phyloP scores from a whole-genome alignment of 2,888 invertebrate genomes.

The Seira ritae region DNA sequence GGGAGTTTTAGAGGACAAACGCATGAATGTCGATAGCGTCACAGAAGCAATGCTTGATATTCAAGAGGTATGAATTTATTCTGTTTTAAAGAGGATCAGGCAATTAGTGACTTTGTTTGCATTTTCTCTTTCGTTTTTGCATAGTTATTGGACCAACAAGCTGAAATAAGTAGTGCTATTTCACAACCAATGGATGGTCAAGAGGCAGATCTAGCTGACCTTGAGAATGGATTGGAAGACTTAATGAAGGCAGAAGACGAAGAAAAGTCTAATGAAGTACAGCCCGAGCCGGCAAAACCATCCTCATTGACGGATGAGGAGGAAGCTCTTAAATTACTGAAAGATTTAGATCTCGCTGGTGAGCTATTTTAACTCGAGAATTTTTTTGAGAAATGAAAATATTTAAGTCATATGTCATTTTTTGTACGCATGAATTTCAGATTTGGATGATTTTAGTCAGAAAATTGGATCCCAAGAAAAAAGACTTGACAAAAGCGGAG shows the following conservation, averaged over 20 bases:
- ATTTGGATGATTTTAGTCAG: constrained; percentile 23
- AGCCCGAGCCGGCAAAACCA: not conserved
- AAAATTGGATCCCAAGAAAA: not conserved
- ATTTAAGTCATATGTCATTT: no score
- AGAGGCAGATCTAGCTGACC: constrained; percentile 56
- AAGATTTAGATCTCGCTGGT: constrained; percentile 51
- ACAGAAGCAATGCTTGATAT: constrained; percentile 70
- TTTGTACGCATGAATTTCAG: no score
- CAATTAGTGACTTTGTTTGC: not conserved
- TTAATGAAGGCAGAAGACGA: constrained; percentile 62
- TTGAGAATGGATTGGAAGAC: constrained; percentile 65
- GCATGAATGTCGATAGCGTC: constrained; percentile 60
- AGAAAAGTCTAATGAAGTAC: constrained; percentile 6
- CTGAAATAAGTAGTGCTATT: constrained; percentile 60
- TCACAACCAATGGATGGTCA: constrained; percentile 52
- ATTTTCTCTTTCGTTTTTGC: not conserved
- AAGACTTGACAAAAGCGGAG: constrained; percentile 36
- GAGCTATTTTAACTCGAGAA: no score
- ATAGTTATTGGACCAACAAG: constrained; percentile 67
- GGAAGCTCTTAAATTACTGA: constrained; percentile 46
- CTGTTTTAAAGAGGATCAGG: not conserved
- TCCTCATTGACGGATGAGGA: constrained; percentile 42
- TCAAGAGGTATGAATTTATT: constrained; percentile 63
- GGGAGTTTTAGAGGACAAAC: constrained; percentile 67
- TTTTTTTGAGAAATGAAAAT: no score